Evolutionary conservation across 2,797 vertebrate species (phyloP), one percentile per base, ranked within the genome.

Genomic region (Oryzias sinensis): DNA sequence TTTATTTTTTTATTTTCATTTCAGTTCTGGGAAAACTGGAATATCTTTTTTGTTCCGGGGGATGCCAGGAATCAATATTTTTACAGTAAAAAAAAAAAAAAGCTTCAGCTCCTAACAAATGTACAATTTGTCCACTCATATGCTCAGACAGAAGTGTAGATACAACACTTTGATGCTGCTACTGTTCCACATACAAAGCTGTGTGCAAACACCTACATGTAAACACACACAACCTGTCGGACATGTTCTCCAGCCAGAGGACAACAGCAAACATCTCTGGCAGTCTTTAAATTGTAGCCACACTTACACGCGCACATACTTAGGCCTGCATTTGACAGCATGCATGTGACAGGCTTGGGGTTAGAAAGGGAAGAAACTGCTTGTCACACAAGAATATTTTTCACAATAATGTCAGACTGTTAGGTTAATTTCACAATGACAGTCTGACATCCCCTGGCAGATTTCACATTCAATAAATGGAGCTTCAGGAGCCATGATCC

Each of bases 401-500:
- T 50, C 43, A 65, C 49, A 64, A 70, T 74, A 72, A 81, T 77
- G 61, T 77, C 62, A 77, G 54, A 58, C 62, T 68, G 57, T 78
- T 72, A 69, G 11, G 49, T 66, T 76, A 68, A 85, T 81, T 77
- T 76, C 45, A 62, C 54, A 63, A 43, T 62, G 68, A 69, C 76
- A 79, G 46, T 13, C 60, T 59, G 68, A 67, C 62, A 53, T 69
- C 59, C 57, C 59, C 44, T 24, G 4, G 6, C 22, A 77, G 49
- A 44, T 76, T 50, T 65, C 43, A 53, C 37, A 57, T 14, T 48
- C 17, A 33, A 47, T 22, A 25, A 54, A 40, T 44, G 17, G 17
- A 44, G 59, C 24, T 41, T 52, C 43, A 60, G 27, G 17, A 49
- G 22, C 17, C 14, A 8, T 15, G 15, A 59, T 50, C 45, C 33